phyloP scores from a whole-genome alignment of 2,888 invertebrate genomes.

The Callyntrura sp. region DNA sequence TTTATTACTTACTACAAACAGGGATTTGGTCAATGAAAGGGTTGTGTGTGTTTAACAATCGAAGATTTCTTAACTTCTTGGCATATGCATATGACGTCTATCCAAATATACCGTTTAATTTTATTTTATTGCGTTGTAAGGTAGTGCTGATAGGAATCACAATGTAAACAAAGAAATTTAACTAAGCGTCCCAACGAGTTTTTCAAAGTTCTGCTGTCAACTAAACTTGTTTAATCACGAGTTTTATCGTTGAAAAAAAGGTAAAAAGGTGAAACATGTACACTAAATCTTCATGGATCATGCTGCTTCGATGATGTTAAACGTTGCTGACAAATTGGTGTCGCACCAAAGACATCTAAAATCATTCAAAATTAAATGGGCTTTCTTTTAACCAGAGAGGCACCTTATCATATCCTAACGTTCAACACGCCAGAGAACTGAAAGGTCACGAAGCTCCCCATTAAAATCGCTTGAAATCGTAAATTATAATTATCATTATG shows the following conservation, averaged over 20 bases:
- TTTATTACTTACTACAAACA: too few relatives aligned
- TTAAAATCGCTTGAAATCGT: neutral
- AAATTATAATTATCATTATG: neutral
- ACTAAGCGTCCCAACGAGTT: conserved; percentile 44
- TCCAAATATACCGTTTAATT: conserved; percentile 5
- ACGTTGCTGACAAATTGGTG: conserved; percentile 32
- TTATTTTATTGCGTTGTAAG: conserved; percentile 42
- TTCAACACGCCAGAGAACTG: neutral
- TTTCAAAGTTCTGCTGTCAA: conserved; percentile 33
- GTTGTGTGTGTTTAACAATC: too few relatives aligned
- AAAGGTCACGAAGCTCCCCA: neutral
- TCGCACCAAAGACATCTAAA: conserved; percentile 28
- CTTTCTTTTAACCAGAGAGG: neutral
- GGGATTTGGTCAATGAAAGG: too few relatives aligned
- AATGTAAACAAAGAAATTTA: conserved; percentile 22
- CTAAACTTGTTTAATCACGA: conserved; percentile 57
- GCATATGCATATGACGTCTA: neutral
- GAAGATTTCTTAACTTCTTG: too few relatives aligned
- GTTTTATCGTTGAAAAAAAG: neutral
- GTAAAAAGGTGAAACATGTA: conserved; percentile 12
- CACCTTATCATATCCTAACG: neutral
- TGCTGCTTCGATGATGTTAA: neutral
- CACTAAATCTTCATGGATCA: neutral
- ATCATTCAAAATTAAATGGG: neutral
- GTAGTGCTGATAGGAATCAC: conserved; percentile 5